These are phyloP conservation scores for Syrrhaptes paradoxus DNA, from an alignment of 2,113 vertebrate genomes.

Conservation along the genomic window DNA sequence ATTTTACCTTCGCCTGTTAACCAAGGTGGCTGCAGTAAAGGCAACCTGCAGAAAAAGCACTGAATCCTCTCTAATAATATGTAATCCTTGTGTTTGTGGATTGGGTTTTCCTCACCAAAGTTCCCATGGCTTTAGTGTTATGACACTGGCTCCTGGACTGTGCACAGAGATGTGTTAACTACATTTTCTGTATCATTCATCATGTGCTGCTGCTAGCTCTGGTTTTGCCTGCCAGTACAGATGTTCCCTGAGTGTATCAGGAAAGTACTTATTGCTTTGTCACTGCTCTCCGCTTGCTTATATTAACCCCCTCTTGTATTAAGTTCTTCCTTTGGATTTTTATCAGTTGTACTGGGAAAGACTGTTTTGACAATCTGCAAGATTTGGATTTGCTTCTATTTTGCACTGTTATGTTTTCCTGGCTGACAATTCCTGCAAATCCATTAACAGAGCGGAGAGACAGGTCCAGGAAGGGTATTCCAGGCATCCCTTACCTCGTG, in stretches of 20 bases:
- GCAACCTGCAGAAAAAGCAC: background rate
- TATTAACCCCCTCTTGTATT: background rate
- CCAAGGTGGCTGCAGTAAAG: background rate
- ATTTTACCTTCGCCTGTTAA: background rate
- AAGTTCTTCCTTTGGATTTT: background rate
- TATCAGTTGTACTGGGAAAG: background rate
- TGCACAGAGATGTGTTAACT: background rate
- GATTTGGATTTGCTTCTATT: background rate
- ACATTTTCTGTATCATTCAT: background rate
- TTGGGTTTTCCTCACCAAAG: background rate
- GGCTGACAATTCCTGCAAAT: background rate
- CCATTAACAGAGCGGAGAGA: background rate
- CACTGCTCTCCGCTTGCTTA: background rate
- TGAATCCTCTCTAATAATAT: background rate
- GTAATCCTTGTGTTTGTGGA: background rate
- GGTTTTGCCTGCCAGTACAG: background rate
- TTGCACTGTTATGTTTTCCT: background rate
- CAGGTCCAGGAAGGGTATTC: background rate
- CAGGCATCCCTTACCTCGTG: accelerated
- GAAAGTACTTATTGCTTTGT: background rate
- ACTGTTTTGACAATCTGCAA: background rate
- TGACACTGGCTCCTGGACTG: background rate
- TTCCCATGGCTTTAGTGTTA: background rate
- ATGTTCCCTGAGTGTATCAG: background rate
- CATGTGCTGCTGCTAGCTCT: background rate